phyloP scores from a whole-genome alignment of 2,113 vertebrate species.

The Gorsachius goisagi region DNA sequence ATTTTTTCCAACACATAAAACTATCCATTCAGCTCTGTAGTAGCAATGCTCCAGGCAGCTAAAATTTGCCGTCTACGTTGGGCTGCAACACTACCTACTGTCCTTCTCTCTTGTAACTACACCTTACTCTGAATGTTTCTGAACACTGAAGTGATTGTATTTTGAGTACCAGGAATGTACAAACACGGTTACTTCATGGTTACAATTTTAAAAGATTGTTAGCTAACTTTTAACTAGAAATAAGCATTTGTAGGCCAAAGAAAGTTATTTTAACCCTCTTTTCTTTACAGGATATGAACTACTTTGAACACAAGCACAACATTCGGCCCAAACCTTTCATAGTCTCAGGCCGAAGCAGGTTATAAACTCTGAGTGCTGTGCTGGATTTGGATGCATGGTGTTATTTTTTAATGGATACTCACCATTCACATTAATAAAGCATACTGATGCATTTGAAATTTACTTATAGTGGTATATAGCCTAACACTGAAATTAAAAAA shows the following conservation, averaged over 20 bases:
- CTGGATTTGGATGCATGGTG: constrained; percentile 74
- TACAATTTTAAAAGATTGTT: not conserved
- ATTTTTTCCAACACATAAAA: not conserved
- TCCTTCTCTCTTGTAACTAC: not conserved
- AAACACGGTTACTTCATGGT: not conserved
- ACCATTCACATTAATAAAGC: constrained; percentile 13
- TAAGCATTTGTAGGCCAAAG: not conserved
- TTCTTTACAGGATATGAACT: constrained; percentile 84
- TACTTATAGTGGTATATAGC: not conserved
- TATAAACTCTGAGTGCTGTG: constrained; percentile 72
- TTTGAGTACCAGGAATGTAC: not conserved
- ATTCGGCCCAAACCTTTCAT: constrained; percentile 89
- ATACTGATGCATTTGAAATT: not conserved
- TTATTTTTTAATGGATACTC: constrained; percentile 35
- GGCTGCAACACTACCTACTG: not conserved
- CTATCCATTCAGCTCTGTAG: not conserved
- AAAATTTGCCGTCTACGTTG: not conserved
- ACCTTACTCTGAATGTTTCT: not conserved
- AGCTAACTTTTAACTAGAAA: not conserved
- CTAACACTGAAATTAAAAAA: constrained; percentile 3
- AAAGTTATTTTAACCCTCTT: constrained; percentile 63
- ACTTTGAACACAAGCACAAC: constrained; percentile 93
- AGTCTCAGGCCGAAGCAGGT: constrained; percentile 86
- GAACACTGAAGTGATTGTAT: not conserved
- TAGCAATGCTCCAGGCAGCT: not conserved